phyloP scores from a whole-genome alignment of 2,888 invertebrate genomes.

The Agonum fuliginosum region DNA sequence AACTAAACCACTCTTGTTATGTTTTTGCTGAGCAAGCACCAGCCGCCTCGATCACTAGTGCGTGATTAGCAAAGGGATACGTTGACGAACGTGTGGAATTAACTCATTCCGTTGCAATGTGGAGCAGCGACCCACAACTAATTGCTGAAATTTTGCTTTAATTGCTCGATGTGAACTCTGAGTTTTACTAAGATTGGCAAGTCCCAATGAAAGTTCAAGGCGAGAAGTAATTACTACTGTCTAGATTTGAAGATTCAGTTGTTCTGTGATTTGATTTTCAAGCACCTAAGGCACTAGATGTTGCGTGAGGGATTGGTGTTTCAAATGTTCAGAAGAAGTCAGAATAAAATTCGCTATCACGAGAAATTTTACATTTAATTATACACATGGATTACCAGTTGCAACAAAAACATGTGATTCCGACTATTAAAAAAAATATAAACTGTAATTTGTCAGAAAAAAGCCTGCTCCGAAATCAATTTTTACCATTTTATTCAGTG shows the following conservation, averaged over 20 bases:
- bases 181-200: background rate
- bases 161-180: constrained; percentile 21
- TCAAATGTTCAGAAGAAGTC: background rate
- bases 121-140: constrained; percentile 40
- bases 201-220: constrained; percentile 22
- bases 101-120: constrained; percentile 42
- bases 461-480: too few relatives aligned
- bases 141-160: constrained; percentile 50
- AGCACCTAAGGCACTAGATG: background rate
- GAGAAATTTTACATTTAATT: too few relatives aligned
- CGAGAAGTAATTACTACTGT: constrained; percentile 11
- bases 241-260: background rate
- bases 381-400: too few relatives aligned
- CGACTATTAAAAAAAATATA: too few relatives aligned
- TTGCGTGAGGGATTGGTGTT: background rate
- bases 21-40: background rate
- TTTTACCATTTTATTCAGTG: too few relatives aligned
- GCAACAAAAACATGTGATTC: too few relatives aligned
- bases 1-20: background rate
- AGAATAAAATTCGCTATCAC: background rate
- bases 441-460: too few relatives aligned
- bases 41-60: background rate
- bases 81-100: constrained; percentile 24
- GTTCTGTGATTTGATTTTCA: background rate
- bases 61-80: constrained; percentile 31